Evolutionary conservation across 2,888 invertebrate genomes (phyloP).

Genomic region (Pardosa pseudoannulata): DNA sequence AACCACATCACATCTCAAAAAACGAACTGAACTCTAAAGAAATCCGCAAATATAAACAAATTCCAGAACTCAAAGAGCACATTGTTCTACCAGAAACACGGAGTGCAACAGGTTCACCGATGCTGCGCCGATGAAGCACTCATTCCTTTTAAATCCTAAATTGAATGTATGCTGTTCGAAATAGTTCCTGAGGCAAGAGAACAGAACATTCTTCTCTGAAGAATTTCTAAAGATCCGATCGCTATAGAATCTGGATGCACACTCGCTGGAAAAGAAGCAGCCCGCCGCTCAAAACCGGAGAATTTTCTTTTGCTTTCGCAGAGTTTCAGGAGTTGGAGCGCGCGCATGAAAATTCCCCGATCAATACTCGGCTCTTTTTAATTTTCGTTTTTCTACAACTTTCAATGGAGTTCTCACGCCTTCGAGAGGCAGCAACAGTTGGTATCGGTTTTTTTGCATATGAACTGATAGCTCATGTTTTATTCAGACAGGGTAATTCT

Average conservation of each 20-base stretch:
- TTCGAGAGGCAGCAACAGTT: constrained; percentile 53
- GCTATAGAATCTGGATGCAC: constrained; percentile 52
- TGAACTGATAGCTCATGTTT: constrained; percentile 13
- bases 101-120: background rate
- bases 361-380: constrained; percentile 42
- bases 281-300: constrained; percentile 19
- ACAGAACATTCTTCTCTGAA: constrained; percentile 2
- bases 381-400: constrained; percentile 48
- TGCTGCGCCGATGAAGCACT: background rate
- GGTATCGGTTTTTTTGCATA: constrained; percentile 12
- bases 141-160: background rate
- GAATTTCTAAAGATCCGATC: constrained; percentile 38
- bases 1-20: too few relatives aligned
- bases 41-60: too few relatives aligned
- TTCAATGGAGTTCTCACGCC: constrained; percentile 32
- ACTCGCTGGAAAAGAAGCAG: constrained; percentile 27
- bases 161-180: background rate
- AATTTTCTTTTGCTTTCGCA: constrained; percentile 29
- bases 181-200: background rate
- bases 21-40: too few relatives aligned
- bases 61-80: too few relatives aligned
- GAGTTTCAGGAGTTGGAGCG: constrained; percentile 39
- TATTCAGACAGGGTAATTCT: too few relatives aligned
- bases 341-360: constrained; percentile 33
- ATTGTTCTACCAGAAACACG: too few relatives aligned